A percentile compares a stretch with the other conserved stretches of the same genome.
These are phyloP conservation scores for Siniperca undulata DNA, from an alignment of 2,797 vertebrate genomes.

Conservation along the genomic window DNA sequence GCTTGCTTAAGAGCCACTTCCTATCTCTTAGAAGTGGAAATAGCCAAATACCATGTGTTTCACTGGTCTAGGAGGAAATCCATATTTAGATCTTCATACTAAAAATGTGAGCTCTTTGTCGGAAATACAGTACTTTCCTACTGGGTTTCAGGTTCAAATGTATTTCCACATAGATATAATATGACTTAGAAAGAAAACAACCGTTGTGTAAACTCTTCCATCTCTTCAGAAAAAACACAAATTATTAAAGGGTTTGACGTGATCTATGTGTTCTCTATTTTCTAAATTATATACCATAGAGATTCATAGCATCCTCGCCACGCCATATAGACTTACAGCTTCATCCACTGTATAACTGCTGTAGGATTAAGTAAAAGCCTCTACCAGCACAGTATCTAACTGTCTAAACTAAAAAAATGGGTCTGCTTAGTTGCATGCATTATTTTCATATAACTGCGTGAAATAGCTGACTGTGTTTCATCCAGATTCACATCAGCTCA, in stretches of 20 bases:
- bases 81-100: constrained; percentile 49
- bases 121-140: constrained; percentile 6
- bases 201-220: neutral
- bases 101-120: constrained; percentile 18
- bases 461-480: constrained; percentile 63
- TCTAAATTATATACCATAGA: neutral
- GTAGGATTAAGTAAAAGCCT: constrained; percentile 30
- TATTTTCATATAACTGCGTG: constrained; percentile 45
- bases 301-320: constrained; percentile 2
- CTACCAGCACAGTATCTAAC: constrained; percentile 22
- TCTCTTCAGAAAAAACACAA: neutral
- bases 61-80: constrained; percentile 58
- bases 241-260: neutral
- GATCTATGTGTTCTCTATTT: neutral
- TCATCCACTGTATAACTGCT: neutral
- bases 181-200: constrained; percentile 10
- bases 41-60: constrained; percentile 46
- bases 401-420: constrained; percentile 27
- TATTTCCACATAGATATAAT: constrained; percentile 31
- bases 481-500: constrained; percentile 64
- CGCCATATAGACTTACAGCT: neutral
- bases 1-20: constrained; percentile 69
- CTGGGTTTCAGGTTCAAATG: constrained; percentile 5
- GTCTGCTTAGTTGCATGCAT: constrained; percentile 29
- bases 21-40: constrained; percentile 61